Base-by-base conservation (phyloP, 2,888 invertebrate genomes). In the Agapetus fuscipes region DNA sequence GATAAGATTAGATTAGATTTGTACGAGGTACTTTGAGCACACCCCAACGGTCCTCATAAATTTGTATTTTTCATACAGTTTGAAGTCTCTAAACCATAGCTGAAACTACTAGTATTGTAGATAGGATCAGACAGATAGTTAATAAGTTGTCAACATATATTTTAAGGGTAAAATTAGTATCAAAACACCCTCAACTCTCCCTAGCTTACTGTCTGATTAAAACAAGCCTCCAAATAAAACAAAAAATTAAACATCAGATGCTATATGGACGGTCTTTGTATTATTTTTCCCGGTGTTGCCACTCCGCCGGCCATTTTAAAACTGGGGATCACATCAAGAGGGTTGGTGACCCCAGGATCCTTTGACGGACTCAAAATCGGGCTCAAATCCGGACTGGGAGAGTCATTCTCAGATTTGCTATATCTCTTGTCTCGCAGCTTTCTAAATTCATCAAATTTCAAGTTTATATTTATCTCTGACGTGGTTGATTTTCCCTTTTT, bases 361-460 rank as follows among this genome's bases (percentile, higher is more conserved):
- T 38, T 36, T 3, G 34, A 41, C 9, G 49, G 49, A 13, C 44
- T 43, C 2, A 36, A 37, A 17, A 43, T 39, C 3, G 46, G 43
- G 16, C 46, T 46, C 13, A 25, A 11, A 9, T 37, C 39, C n/a
- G 46, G 46, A 34, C 46, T 46, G 3, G 46, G 43, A 1, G 43
- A 43, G 17, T 48, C 48, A 14, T 39, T 39, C 17, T 44, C 49
- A 5, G 45, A 41, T 34, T 44, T 49, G 30, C 43, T 43, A 30
- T 42, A 40, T 13, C 43, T 53, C 38, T 60, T 52, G 48, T 63
- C 62, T 40, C 71, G 62, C 5, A 64, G 56, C 30, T 66, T 60
- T 51, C 72, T 68, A 55, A 74, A 76, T 51, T 74, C 71, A 41
- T 71, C 72, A 50, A 76, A 75, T 56, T 71, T 70, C 38, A 66